Base-by-base conservation (phyloP, 2,113 vertebrate species). In the Galbula dea region DNA sequence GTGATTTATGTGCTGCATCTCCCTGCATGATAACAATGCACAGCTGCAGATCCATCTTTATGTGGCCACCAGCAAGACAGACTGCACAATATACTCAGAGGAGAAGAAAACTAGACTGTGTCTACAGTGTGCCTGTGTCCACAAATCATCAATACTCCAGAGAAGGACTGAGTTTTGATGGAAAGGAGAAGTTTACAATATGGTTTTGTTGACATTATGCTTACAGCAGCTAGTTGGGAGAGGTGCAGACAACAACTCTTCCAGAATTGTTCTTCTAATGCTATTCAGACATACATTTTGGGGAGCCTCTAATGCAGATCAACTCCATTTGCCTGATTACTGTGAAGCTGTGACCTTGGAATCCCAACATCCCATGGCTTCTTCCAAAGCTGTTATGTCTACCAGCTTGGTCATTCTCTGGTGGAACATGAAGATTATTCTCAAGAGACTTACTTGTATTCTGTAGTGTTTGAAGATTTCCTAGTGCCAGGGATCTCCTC, bases 401-500 rank as follows among this genome's bases (percentile, higher is more conserved):
- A 27, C 27, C 27, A 22, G 24, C 2, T 19, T 5, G 41, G 17
- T 12, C 10, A 9, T 27, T 22, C 57, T 49, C 57, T 34, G 34
- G 34, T 2, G 10, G 9, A 66, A 54, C 20, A 29, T 3, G 24
- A 41, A 49, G n/a, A 16, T 9, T 23, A 19, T 43, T 90, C 14
- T 11, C 0, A 23, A 24, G n/a, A n/a, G 11, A 58, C 98, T 98
- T 96, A 99, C 98, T 97, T 99, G 98, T 98, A 97, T n/a, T 97
- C 95, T 34, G 98, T 98, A 96, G 91, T 97, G 92, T 97, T 98
- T 59, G 95, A 86, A 78, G 96, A 65, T 81, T 97, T 98, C 46
- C 98, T 96, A 32, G 98, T 98, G 63, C 98, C 98, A 34, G 95
- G 32, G 90, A 99, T 98, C 96, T 99, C 99, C 63, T 96, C 94